Conservation (phyloP, 1,140 invertebrate species). For the Phymastichus coffea region DNA sequence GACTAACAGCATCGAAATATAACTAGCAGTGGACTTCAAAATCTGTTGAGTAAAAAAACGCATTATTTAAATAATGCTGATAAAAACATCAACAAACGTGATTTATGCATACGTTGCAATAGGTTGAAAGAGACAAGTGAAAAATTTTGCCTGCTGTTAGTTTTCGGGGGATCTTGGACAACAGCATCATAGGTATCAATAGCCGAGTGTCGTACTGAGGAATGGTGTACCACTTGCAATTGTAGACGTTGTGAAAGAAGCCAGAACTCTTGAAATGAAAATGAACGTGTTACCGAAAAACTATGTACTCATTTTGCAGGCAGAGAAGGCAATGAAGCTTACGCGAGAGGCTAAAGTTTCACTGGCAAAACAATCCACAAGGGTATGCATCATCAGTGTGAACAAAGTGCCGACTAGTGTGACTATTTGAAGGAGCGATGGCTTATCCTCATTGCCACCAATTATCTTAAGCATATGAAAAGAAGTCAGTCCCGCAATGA, state of each 20-base stretch:
- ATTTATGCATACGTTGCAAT: background rate
- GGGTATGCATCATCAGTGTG: background rate
- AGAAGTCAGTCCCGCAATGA: background rate
- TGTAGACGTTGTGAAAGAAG: background rate
- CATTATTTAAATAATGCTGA: background rate
- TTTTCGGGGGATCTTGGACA: background rate
- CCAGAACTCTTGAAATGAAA: background rate
- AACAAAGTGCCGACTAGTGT: background rate
- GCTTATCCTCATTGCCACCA: background rate
- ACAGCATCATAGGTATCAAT: background rate
- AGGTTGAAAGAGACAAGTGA: background rate
- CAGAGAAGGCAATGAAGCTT: background rate
- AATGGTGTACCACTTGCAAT: background rate
- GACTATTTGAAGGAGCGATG: background rate
- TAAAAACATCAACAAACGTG: background rate
- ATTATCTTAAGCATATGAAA: no score
- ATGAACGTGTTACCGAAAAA: background rate
- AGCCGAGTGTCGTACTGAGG: background rate
- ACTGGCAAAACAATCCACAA: background rate
- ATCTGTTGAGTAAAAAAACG: background rate
- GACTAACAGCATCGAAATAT: constrained; percentile 8
- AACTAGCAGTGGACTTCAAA: background rate
- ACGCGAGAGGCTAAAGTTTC: background rate
- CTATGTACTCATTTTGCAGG: background rate
- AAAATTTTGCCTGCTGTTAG: constrained; percentile 4